Evolutionary conservation across 2,113 vertebrate species (phyloP), one percentile per base, ranked within the genome.

Genomic region (Oryzias melastigma): DNA sequence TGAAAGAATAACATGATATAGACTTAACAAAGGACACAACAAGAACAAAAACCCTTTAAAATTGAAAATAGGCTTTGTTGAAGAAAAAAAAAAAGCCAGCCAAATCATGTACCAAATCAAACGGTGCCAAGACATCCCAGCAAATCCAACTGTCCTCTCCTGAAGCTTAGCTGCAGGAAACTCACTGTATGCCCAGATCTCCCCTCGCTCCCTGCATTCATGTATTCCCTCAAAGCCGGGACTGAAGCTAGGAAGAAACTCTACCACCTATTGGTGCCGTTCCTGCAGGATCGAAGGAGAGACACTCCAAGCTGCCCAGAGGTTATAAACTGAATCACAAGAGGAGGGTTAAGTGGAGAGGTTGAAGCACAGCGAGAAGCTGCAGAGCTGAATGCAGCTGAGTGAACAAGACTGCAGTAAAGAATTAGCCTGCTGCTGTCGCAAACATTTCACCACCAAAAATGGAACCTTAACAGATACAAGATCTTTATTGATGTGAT

Each of bases 41-140:
- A 29, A 35, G 6, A 48, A 40, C 35, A 58, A 46, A 24, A 14
- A 5, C 29, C n/a, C 13, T 19, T 63, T 67, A 73, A 71, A 83
- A 86, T 89, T 62, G 60, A 66, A 87, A 83, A 83, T 69, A 89
- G 73, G 46, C 49, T 66, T 47, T 60, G 62, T 63, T 78, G 14
- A 51, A 27, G 14, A 51, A 27, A 27, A 5, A 45, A 52, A 73
- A 62, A 54, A 60, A 52, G 46, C 73, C 5, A 8, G 49, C 85
- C 85, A 86, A 80, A 86, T 73, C 78, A 78, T 82, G 73, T 69
- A 79, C 66, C 74, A 71, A 57, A 53, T 80, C 73, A 59, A 56
- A 77, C 52, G 40, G 43, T 77, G 82, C 76, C 86, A 90, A 83
- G 63, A 66, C 54, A 72, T 77, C 55, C 46, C 18, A 10, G 56